A percentile compares a stretch with the other conserved stretches of the same genome.
phyloP scores from a whole-genome alignment of 2,888 invertebrate genomes.

The Aphidius colemani region DNA sequence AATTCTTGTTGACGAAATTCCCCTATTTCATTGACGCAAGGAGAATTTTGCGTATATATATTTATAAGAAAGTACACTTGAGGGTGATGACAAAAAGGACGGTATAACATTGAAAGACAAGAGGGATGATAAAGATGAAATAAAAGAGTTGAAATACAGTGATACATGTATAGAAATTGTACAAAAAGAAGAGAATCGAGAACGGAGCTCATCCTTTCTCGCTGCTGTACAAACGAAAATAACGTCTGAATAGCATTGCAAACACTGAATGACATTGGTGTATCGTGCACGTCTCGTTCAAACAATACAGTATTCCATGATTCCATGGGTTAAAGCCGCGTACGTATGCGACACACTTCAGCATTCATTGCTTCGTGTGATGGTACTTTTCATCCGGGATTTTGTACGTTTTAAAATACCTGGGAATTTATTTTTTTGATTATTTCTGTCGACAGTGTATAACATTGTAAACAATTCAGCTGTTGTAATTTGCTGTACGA shows the following conservation, averaged over 20 bases:
- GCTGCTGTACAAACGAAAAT: slow-evolving; percentile 40
- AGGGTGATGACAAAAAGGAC: background rate
- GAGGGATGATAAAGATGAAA: background rate
- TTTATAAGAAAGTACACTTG: too few relatives aligned
- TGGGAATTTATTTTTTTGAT: background rate
- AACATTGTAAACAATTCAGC: background rate
- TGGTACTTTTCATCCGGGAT: background rate
- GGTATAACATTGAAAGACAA: slow-evolving; percentile 7
- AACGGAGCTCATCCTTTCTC: slow-evolving; percentile 22
- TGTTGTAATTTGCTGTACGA: background rate
- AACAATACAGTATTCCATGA: slow-evolving; percentile 35
- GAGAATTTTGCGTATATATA: too few relatives aligned
- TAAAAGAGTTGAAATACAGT: slow-evolving; percentile 1
- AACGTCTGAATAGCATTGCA: slow-evolving; percentile 46
- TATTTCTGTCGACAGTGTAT: background rate
- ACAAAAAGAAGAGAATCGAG: slow-evolving; percentile 22
- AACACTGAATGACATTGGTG: slow-evolving; percentile 36
- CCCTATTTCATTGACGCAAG: background rate
- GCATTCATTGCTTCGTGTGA: slow-evolving; percentile 1
- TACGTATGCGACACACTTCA: slow-evolving; percentile 7
- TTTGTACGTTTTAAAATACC: background rate
- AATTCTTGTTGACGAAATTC: slow-evolving; percentile 13
- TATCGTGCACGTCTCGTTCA: slow-evolving; percentile 42
- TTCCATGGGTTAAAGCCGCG: slow-evolving; percentile 15
- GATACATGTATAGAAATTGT: slow-evolving; percentile 10